Evolutionary conservation across 2,888 invertebrate species (phyloP).

Genomic region (Bhutanitis thaidina): DNA sequence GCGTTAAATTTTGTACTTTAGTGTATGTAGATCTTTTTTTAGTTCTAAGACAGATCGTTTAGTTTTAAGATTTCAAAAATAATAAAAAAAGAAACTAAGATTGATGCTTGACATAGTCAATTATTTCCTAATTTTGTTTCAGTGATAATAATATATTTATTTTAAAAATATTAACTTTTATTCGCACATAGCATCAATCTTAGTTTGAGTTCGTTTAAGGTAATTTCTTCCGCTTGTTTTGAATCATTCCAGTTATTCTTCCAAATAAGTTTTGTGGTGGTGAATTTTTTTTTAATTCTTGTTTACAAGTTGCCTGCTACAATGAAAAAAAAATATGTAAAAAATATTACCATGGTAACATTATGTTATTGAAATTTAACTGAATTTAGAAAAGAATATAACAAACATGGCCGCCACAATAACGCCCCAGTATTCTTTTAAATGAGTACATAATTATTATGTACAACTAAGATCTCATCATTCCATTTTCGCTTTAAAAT

Average conservation of each 20-base stretch:
- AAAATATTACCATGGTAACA: background rate
- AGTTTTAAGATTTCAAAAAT: slow-evolving; percentile 29
- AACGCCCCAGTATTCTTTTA: slow-evolving; percentile 21
- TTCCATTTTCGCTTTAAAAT: slow-evolving; percentile 68
- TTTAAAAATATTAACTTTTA: slow-evolving; percentile 25
- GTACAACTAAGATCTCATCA: slow-evolving; percentile 70
- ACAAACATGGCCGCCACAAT: background rate
- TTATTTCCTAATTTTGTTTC: slow-evolving; percentile 26
- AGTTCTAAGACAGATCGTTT: slow-evolving; percentile 28
- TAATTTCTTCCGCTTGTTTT: slow-evolving; percentile 43
- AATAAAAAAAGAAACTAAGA: slow-evolving; percentile 29
- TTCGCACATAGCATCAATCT: slow-evolving; percentile 48
- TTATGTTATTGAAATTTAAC: slow-evolving; percentile 1
- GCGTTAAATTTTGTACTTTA: slow-evolving; percentile 54
- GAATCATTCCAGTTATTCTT: slow-evolving; percentile 70
- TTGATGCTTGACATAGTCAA: slow-evolving; percentile 33
- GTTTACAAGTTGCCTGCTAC: background rate
- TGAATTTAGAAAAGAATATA: background rate
- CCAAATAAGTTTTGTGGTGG: slow-evolving; percentile 36
- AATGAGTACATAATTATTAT: slow-evolving; percentile 3
- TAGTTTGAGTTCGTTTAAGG: slow-evolving; percentile 30
- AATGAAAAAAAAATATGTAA: background rate
- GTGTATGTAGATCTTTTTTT: slow-evolving; percentile 51
- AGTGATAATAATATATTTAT: slow-evolving; percentile 28
- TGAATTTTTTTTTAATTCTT: no score